Percentiles rank a stretch among this genome's conserved stretches.
Conservation (phyloP, 2,888 invertebrate genomes). For the Tipula lateralis region DNA sequence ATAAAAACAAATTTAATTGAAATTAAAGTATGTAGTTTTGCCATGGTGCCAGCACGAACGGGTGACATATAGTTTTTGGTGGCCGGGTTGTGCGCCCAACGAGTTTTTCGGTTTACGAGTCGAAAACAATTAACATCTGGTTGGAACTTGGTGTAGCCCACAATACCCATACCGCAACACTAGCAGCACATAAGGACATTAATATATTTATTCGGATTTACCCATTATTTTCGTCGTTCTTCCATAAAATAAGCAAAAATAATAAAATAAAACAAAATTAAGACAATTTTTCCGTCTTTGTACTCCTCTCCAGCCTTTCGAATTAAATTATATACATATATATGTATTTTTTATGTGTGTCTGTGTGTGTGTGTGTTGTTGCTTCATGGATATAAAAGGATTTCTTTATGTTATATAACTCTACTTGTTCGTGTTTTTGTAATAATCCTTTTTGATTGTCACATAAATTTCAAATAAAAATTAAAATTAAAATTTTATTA, state of each 20-base stretch:
- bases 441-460: constrained; percentile 15
- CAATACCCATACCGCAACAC: neutral
- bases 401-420: neutral
- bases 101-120: neutral
- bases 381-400: neutral
- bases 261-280: neutral
- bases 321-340: neutral
- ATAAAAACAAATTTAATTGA: neutral
- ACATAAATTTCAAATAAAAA: constrained; percentile 13
- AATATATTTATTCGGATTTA: neutral
- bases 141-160: neutral
- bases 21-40: neutral
- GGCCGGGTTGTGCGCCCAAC: neutral
- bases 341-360: neutral
- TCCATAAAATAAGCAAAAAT: neutral
- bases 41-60: neutral
- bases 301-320: neutral
- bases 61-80: neutral
- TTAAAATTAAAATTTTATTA: neutral
- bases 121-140: neutral
- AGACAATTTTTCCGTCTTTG: neutral
- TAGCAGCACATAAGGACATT: neutral
- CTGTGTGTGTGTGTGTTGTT: neutral
- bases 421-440: neutral
- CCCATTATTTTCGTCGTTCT: neutral